Evolutionary conservation across 2,888 invertebrate genomes (phyloP).

Genomic region (Hipparchia semele): DNA sequence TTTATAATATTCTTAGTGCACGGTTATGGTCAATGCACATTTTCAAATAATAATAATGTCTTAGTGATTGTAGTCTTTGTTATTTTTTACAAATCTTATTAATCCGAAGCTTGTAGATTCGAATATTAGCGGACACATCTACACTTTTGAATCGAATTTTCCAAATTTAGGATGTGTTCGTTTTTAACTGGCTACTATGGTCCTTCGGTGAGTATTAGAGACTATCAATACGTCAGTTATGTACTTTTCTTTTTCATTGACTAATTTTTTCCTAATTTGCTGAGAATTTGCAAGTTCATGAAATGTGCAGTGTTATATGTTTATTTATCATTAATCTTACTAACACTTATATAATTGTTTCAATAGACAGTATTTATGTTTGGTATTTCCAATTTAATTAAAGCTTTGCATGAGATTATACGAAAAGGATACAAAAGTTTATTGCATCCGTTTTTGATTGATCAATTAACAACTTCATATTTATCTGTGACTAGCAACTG

Average conservation of each 20-base stretch:
- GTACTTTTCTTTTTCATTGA: background rate
- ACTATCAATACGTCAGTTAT: background rate
- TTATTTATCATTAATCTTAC: slow-evolving; percentile 5
- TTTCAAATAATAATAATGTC: background rate
- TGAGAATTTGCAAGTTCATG: slow-evolving; percentile 14
- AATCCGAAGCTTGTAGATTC: slow-evolving; percentile 26
- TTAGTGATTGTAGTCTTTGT: slow-evolving; percentile 8
- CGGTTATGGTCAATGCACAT: slow-evolving; percentile 46
- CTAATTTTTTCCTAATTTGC: background rate
- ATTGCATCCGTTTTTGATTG: background rate
- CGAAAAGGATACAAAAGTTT: slow-evolving; percentile 5
- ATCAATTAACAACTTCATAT: background rate
- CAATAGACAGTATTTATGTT: background rate
- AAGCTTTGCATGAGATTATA: slow-evolving; percentile 9
- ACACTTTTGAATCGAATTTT: slow-evolving; percentile 5
- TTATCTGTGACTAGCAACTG: background rate
- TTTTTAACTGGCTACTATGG: slow-evolving; percentile 16
- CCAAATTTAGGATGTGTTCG: slow-evolving; percentile 29
- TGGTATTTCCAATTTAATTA: background rate
- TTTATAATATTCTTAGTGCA: slow-evolving; percentile 36
- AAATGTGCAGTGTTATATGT: background rate
- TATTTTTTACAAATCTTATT: slow-evolving; percentile 7
- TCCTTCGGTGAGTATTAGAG: slow-evolving; percentile 27
- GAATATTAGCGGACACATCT: slow-evolving; percentile 20
- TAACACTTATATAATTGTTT: background rate